Evolutionary conservation across 2,113 vertebrate genomes (phyloP).

Genomic region (Corythoichthys haematopterus): DNA sequence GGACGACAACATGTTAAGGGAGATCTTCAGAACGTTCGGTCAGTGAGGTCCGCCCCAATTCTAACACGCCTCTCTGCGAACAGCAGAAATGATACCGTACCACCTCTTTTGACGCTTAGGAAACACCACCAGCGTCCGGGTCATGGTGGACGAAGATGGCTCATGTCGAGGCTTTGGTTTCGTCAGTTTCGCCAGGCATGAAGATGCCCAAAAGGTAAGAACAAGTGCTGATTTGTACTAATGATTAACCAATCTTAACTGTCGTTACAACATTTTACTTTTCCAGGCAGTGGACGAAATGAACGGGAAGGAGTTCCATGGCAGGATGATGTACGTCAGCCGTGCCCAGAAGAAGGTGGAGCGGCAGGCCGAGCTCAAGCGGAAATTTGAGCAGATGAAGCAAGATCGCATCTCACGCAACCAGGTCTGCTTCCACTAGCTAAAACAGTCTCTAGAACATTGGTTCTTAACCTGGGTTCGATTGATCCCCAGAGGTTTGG

Average conservation of each 20-base stretch:
- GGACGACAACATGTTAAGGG: constrained; percentile 94
- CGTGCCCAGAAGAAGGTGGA: constrained; percentile 98
- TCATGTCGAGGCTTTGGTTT: constrained; percentile 97
- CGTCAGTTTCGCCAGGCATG: constrained; percentile 95
- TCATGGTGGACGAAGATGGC: constrained; percentile 91
- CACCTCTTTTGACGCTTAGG: constrained; percentile 64
- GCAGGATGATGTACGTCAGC: constrained; percentile 92
- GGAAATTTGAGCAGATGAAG: constrained; percentile 94
- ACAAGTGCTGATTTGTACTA: background rate
- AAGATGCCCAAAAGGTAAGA: constrained; percentile 90
- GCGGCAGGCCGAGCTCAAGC: constrained; percentile 91
- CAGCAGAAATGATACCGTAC: too few relatives aligned
- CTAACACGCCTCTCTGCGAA: background rate
- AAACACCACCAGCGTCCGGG: constrained; percentile 90
- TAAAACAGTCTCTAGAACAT: too few relatives aligned
- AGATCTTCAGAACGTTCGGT: constrained; percentile 91
- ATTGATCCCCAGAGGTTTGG: too few relatives aligned
- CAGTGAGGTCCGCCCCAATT: background rate
- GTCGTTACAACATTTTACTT: background rate
- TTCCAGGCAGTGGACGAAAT: constrained; percentile 93
- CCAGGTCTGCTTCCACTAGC: constrained; percentile 72
- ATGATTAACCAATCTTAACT: too few relatives aligned
- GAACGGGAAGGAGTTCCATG: constrained; percentile 94
- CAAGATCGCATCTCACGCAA: constrained; percentile 95
- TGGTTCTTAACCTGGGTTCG: too few relatives aligned